phyloP scores from a whole-genome alignment of 2,797 vertebrate species.

The Carapus acus region DNA sequence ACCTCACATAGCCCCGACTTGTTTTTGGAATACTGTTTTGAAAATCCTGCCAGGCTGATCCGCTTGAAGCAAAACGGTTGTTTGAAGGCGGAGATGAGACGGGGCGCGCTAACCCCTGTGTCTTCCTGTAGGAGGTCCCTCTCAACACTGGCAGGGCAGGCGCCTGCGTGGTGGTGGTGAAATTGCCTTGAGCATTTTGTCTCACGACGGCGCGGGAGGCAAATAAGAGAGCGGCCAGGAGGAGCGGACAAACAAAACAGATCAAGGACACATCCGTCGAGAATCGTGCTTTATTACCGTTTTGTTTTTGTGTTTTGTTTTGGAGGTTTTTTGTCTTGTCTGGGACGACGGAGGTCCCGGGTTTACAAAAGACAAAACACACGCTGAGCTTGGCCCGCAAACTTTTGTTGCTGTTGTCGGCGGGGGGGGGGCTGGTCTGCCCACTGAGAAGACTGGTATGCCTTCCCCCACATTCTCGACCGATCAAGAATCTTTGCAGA shows the following conservation, averaged over 20 bases:
- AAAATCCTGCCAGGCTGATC: slow-evolving; percentile 37
- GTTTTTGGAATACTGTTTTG: slow-evolving; percentile 6
- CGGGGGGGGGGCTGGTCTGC: slow-evolving; percentile 51
- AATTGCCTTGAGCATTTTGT: slow-evolving; percentile 77
- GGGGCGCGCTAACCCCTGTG: slow-evolving; percentile 53
- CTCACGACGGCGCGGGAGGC: slow-evolving; percentile 50
- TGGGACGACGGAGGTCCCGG: slow-evolving; percentile 49
- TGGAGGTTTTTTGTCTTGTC: no score
- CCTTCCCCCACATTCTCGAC: slow-evolving; percentile 63
- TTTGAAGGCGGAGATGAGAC: slow-evolving; percentile 34
- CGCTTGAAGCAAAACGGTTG: slow-evolving; percentile 37
- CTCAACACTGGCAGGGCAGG: slow-evolving; percentile 95
- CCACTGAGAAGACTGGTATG: slow-evolving; percentile 54
- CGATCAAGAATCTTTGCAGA: slow-evolving; percentile 61
- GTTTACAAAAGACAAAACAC: slow-evolving; percentile 53
- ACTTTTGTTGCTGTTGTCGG: slow-evolving; percentile 63
- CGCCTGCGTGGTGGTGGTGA: slow-evolving; percentile 90
- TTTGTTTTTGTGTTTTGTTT: no score
- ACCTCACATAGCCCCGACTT: slow-evolving; percentile 22
- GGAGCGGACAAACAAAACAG: slow-evolving; percentile 58
- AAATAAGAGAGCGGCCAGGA: slow-evolving; percentile 46
- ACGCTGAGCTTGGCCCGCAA: slow-evolving; percentile 49
- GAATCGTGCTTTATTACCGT: slow-evolving; percentile 42
- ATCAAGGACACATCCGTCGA: slow-evolving; percentile 60
- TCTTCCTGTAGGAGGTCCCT: slow-evolving; percentile 81